phyloP scores from a whole-genome alignment of 64 coral and sea anemone genomes.

The Montipora capricornis region DNA sequence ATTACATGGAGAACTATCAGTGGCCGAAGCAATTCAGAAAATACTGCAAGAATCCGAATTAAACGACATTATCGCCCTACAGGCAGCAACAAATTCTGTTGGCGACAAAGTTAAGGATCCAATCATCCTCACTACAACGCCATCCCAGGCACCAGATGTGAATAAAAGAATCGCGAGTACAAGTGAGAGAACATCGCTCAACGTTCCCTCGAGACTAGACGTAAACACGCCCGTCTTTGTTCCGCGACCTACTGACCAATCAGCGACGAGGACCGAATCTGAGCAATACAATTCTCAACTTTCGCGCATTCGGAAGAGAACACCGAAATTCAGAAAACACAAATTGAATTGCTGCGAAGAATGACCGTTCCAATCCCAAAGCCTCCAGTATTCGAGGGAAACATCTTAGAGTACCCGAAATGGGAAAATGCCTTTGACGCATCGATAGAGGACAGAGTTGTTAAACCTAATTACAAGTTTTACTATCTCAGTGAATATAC shows the following conservation, averaged over 20 bases:
- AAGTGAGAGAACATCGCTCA: not conserved
- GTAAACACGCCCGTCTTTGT: not conserved
- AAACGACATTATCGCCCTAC: not conserved
- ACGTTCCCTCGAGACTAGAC: not conserved
- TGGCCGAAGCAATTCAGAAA: too few relatives aligned
- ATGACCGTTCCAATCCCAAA: too few relatives aligned
- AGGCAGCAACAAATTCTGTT: not conserved
- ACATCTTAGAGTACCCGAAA: not conserved
- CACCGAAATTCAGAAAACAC: constrained; percentile 66
- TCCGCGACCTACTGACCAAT: not conserved
- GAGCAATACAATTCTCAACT: not conserved
- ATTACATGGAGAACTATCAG: too few relatives aligned
- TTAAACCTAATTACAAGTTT: too few relatives aligned
- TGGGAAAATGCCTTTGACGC: too few relatives aligned
- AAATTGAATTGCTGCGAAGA: constrained; percentile 62
- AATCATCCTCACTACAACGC: too few relatives aligned
- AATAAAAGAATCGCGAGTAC: too few relatives aligned
- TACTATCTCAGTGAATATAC: too few relatives aligned
- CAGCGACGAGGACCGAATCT: not conserved
- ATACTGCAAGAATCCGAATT: not conserved
- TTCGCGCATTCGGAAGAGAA: constrained; percentile 38
- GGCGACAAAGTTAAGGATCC: too few relatives aligned
- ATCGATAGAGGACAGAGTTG: too few relatives aligned
- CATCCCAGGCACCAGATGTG: too few relatives aligned
- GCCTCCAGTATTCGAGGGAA: too few relatives aligned